Conservation (phyloP, 2,888 invertebrate genomes). For the Calameuta pallipes region DNA sequence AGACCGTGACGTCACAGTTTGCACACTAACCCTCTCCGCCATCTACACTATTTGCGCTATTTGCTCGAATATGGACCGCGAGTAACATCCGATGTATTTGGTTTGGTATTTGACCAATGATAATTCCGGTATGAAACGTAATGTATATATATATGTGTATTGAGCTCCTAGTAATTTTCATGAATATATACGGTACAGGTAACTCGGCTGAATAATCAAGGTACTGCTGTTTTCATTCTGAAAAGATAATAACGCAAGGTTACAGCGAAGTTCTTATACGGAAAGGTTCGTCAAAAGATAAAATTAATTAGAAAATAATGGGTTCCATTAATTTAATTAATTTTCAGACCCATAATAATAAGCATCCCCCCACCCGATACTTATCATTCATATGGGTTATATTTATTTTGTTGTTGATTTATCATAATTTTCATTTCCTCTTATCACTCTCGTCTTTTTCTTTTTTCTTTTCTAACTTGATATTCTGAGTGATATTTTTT, state of each 20-base stretch:
- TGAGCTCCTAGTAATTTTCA: neutral
- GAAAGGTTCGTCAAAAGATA: neutral
- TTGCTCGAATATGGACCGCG: neutral
- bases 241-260: neutral
- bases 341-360: neutral
- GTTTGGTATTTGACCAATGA: neutral
- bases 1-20: neutral
- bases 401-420: neutral
- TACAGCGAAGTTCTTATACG: neutral
- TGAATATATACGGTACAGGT: neutral
- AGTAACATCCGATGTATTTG: neutral
- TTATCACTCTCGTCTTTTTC: neutral
- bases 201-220: neutral
- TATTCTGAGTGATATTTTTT: neutral
- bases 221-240: neutral
- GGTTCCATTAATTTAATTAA: neutral
- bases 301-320: neutral
- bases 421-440: neutral
- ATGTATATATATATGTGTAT: neutral
- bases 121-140: neutral
- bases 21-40: neutral
- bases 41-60: neutral
- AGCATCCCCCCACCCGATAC: too few relatives aligned
- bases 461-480: neutral
- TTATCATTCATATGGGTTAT: too few relatives aligned